Percentiles rank a stretch among this genome's conserved stretches.
Evolutionary conservation across 2,797 vertebrate genomes (phyloP).

Genomic region (Melanitta fusca): DNA sequence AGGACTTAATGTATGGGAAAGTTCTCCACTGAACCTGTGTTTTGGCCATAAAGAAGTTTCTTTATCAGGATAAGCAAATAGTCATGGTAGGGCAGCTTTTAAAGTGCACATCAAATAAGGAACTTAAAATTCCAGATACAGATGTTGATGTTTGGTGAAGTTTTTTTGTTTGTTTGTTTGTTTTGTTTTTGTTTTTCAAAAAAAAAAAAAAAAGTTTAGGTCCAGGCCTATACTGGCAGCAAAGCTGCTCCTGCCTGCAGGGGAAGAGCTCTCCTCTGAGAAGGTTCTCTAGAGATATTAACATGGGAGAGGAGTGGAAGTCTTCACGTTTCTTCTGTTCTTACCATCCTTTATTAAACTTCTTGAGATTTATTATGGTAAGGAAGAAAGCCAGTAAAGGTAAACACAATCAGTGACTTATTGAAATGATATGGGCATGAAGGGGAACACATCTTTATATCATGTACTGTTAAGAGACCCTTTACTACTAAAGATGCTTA

Average conservation of each 20-base stretch:
- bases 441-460: neutral
- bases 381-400: neutral
- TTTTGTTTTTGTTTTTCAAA: neutral
- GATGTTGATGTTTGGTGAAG: neutral
- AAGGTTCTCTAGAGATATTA: slow-evolving; percentile 2
- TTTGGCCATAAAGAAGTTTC: neutral
- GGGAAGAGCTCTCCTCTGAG: neutral
- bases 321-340: neutral
- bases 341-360: neutral
- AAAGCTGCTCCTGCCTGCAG: neutral
- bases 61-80: neutral
- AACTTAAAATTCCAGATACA: neutral
- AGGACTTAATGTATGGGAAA: neutral
- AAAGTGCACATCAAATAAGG: neutral
- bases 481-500: neutral
- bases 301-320: neutral
- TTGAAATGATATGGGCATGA: neutral
- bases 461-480: neutral
- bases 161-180: neutral
- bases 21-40: neutral
- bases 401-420: neutral
- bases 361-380: neutral
- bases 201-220: neutral
- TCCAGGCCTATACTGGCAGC: neutral
- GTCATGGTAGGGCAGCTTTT: neutral